Evolutionary conservation across 2,113 vertebrate genomes (phyloP).

Genomic region (Synodontis membranacea): DNA sequence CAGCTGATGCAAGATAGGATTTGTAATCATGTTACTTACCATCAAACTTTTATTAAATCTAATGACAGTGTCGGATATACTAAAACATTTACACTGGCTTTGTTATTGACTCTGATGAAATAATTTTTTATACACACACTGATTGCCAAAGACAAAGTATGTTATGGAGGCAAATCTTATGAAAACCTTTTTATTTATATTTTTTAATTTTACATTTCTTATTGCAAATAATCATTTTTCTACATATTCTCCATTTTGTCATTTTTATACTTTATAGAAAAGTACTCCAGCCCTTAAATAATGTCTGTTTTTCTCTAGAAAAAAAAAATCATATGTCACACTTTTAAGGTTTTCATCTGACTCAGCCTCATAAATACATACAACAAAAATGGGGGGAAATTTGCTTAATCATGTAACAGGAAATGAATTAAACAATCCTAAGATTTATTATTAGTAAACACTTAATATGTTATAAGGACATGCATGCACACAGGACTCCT

Average conservation of each 20-base stretch:
- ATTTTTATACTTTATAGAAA: no score
- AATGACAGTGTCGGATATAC: background rate
- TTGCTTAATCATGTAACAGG: background rate
- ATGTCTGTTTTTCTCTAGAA: background rate
- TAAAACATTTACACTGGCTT: background rate
- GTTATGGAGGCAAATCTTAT: background rate
- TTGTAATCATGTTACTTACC: background rate
- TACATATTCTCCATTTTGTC: background rate
- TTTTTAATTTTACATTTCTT: background rate
- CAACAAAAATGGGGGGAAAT: background rate
- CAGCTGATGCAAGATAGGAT: background rate
- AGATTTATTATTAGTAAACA: background rate
- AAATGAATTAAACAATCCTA: background rate
- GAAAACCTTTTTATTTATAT: background rate
- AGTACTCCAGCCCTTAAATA: background rate
- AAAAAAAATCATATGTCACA: background rate
- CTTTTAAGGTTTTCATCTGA: background rate
- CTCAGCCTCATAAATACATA: background rate
- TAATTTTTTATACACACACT: background rate
- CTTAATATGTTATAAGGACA: background rate
- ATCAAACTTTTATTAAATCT: background rate
- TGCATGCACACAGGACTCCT: slow-evolving; percentile 12
- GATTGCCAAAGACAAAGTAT: background rate
- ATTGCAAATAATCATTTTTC: background rate
- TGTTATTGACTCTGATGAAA: background rate